These are phyloP conservation scores for Vidua chalybeata DNA, from an alignment of 2,113 vertebrate genomes.

Conservation along the genomic window DNA sequence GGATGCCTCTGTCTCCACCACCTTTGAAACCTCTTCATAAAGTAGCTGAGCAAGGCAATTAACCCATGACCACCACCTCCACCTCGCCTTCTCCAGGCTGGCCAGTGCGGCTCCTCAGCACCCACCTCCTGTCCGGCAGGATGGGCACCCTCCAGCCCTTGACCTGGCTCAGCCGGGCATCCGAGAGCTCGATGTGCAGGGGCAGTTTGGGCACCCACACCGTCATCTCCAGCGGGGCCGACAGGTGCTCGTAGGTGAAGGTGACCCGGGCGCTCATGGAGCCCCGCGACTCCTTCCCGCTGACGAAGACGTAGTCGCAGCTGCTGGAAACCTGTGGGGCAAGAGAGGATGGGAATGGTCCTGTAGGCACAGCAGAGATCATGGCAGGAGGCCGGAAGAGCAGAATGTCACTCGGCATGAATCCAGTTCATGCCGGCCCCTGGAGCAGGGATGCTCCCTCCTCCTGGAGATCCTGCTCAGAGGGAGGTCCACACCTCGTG, in stretches of 20 bases:
- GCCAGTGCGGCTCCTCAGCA: rapidly evolving
- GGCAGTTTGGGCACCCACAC: constrained; percentile 98
- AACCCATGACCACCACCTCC: background rate
- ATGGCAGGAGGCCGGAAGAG: background rate
- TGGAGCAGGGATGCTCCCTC: background rate
- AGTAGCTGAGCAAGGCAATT: background rate
- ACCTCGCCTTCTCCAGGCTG: background rate
- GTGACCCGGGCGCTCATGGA: constrained; percentile 95
- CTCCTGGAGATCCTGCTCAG: background rate
- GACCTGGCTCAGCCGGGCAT: constrained; percentile 90
- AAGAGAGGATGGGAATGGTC: background rate
- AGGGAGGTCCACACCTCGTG: background rate
- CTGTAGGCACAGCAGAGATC: background rate
- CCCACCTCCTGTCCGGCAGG: constrained; percentile 89
- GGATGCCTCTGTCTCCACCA: background rate
- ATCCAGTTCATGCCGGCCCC: rapidly evolving
- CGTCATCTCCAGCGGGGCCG: constrained; percentile 90
- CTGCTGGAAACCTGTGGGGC: constrained; percentile 88
- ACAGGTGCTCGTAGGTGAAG: constrained; percentile 95
- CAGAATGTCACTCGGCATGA: rapidly evolving
- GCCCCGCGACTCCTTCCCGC: constrained; percentile 92
- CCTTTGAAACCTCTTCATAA: background rate
- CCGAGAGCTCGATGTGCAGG: constrained; percentile 90
- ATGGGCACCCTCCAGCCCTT: constrained; percentile 98
- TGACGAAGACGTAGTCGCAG: constrained; percentile 97